A percentile compares a stretch with the other conserved stretches of the same genome.
Evolutionary conservation across 2,797 vertebrate species (phyloP).

Genomic region (Melanotaenia maccullochi): DNA sequence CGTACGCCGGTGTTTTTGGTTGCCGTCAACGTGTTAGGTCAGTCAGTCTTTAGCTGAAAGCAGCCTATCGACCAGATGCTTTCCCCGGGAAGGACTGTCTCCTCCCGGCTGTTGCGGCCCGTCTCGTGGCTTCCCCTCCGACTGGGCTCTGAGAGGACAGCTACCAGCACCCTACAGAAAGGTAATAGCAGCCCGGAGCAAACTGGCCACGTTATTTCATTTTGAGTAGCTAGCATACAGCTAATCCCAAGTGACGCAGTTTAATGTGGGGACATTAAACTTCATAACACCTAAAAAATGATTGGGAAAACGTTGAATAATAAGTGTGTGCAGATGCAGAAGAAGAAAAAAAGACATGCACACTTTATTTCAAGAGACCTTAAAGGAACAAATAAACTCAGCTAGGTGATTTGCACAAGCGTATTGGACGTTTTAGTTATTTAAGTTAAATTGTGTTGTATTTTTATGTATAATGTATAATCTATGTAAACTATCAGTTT

Average conservation of each 20-base stretch:
- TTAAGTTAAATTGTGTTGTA: too few relatives aligned
- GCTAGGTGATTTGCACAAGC: too few relatives aligned
- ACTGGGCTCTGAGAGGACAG: constrained; percentile 29
- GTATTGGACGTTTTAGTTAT: too few relatives aligned
- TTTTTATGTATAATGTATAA: too few relatives aligned
- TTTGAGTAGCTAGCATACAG: constrained; percentile 39
- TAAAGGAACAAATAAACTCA: too few relatives aligned
- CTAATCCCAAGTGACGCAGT: constrained; percentile 74
- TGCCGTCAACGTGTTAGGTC: constrained; percentile 17
- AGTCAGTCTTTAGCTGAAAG: constrained; percentile 28
- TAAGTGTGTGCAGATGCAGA: too few relatives aligned
- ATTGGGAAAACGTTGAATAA: neutral
- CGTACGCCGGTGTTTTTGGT: neutral
- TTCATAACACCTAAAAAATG: neutral
- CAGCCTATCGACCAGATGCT: constrained; percentile 57
- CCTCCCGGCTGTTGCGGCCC: constrained; percentile 58
- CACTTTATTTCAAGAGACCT: too few relatives aligned
- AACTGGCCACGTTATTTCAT: neutral
- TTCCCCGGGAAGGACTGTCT: constrained; percentile 55
- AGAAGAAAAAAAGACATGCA: too few relatives aligned
- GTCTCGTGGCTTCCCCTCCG: constrained; percentile 34
- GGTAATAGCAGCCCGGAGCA: constrained; percentile 52
- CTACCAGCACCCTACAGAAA: constrained; percentile 49
- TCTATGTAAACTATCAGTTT: too few relatives aligned
- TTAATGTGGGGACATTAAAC: constrained; percentile 23